Percentiles rank a stretch among this genome's conserved stretches.
Evolutionary conservation across 2,113 vertebrate species (phyloP).

Genomic region (Nannobrachium achirus): DNA sequence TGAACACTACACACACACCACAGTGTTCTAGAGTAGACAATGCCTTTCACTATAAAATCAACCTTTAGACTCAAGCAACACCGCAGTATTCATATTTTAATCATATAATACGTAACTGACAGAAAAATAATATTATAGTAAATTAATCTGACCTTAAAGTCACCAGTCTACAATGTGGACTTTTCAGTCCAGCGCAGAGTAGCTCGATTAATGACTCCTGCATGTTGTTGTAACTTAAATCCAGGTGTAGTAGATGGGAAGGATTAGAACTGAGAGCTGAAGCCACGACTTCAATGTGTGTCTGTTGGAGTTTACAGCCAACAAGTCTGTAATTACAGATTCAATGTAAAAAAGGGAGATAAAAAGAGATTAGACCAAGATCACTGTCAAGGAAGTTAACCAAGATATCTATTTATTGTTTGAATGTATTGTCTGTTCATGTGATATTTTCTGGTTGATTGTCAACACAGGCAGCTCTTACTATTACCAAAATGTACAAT

Average conservation of each 20-base stretch:
- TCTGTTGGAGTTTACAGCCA: slow-evolving; percentile 6
- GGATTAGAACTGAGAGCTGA: background rate
- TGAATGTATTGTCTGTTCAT: no score
- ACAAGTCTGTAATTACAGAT: background rate
- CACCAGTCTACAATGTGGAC: background rate
- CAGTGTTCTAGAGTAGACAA: no score
- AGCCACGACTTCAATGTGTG: background rate
- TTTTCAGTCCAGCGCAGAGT: slow-evolving; percentile 21
- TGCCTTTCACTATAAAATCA: no score
- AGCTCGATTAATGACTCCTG: slow-evolving; percentile 16
- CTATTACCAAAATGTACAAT: background rate
- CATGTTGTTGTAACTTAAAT: background rate
- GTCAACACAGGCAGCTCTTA: background rate
- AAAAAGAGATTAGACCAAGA: background rate
- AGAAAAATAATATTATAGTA: background rate
- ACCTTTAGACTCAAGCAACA: no score
- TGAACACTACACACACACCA: no score
- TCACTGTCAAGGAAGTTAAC: background rate
- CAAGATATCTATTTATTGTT: background rate
- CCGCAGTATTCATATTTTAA: background rate
- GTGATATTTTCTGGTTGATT: background rate
- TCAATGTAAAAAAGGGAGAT: background rate
- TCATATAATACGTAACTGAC: no score
- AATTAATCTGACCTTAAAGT: background rate
- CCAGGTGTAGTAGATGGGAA: background rate